Conservation (phyloP, 2,113 vertebrate species). For the Lichenostomus cassidix region DNA sequence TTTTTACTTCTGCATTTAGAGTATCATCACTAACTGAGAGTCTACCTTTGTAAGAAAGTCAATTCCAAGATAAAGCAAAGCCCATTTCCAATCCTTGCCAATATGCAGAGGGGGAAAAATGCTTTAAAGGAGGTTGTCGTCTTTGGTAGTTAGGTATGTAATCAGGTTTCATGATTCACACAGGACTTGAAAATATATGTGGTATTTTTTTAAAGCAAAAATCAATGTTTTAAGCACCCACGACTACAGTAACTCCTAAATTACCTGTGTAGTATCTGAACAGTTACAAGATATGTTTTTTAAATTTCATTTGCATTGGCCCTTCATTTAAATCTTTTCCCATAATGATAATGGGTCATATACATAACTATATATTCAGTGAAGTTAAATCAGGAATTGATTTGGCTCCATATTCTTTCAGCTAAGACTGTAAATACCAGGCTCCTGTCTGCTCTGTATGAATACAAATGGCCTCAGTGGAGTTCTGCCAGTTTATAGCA, state of each 20-base stretch:
- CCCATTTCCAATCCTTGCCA: neutral
- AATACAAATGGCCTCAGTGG: slow-evolving; percentile 9
- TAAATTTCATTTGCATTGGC: neutral
- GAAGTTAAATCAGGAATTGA: neutral
- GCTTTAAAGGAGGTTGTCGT: neutral
- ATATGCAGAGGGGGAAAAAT: neutral
- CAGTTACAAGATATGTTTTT: neutral
- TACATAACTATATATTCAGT: neutral
- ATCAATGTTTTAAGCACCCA: neutral
- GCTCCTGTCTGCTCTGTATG: neutral
- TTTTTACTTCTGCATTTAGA: neutral
- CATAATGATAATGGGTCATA: neutral
- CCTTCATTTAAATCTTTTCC: slow-evolving; percentile 3
- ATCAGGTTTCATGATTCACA: neutral
- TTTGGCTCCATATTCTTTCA: slow-evolving; percentile 6
- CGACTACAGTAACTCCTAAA: neutral
- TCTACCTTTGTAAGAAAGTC: neutral
- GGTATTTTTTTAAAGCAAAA: slow-evolving; percentile 43
- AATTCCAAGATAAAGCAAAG: neutral
- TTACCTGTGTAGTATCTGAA: neutral
- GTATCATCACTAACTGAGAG: neutral
- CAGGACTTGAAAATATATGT: slow-evolving; percentile 13
- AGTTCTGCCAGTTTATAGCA: slow-evolving; percentile 14
- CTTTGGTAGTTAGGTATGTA: neutral
- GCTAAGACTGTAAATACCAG: slow-evolving; percentile 20